Conservation (phyloP, 2,113 vertebrate genomes). For the Pteruthius melanotis region DNA sequence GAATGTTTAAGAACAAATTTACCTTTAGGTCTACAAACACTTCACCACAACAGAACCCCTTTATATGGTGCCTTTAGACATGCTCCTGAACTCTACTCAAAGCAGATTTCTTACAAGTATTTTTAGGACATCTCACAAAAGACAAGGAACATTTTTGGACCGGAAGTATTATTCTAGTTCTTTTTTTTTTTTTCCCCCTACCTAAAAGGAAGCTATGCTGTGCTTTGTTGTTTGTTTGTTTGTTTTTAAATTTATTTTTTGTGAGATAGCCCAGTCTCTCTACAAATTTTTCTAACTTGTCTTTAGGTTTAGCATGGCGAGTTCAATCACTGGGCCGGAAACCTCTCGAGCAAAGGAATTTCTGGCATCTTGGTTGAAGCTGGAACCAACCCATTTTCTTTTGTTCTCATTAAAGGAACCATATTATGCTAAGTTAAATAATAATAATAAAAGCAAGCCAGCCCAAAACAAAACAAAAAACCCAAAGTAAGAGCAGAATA, state of each 20-base stretch:
- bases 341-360: conserved; percentile 54
- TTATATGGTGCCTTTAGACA: not conserved
- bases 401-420: conserved; percentile 58
- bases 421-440: conserved; percentile 28
- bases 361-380: conserved; percentile 48
- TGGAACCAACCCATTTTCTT: conserved; percentile 50
- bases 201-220: not conserved
- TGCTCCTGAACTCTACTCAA: not conserved
- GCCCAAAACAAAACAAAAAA: not conserved
- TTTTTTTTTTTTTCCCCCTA: rapidly evolving
- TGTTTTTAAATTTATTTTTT: not conserved
- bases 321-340: conserved; percentile 24
- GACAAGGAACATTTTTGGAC: not conserved
- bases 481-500: not conserved
- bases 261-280: not conserved
- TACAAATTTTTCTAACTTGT: not conserved
- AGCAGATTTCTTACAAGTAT: not conserved
- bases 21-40: not conserved
- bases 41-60: not conserved
- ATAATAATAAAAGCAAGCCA: not conserved
- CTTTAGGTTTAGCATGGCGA: not conserved
- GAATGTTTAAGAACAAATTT: not conserved
- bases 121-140: not conserved
- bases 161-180: not conserved
- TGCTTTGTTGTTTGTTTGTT: not conserved